Percentiles rank a stretch among this genome's conserved stretches.
Evolutionary conservation across 2,797 vertebrate genomes (phyloP).

Genomic region (Scleropages formosus): DNA sequence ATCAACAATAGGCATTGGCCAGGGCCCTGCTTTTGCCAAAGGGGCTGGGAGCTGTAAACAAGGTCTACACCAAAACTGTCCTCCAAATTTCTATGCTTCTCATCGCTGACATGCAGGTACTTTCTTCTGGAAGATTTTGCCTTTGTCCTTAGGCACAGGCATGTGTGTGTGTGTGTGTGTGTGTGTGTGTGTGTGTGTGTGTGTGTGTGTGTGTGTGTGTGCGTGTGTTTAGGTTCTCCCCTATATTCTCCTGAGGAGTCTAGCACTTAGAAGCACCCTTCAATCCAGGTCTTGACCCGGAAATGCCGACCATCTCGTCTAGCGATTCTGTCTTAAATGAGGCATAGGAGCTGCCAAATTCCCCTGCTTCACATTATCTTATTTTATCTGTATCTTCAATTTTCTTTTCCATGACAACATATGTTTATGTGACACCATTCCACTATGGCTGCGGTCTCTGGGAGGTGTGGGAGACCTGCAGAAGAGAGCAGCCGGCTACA

Average conservation of each 20-base stretch:
- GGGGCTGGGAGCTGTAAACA: slow-evolving; percentile 5
- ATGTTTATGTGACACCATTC: slow-evolving; percentile 57
- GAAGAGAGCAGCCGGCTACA: neutral
- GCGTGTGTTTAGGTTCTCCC: no score
- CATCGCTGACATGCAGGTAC: neutral
- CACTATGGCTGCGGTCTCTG: slow-evolving; percentile 48
- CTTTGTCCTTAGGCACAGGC: neutral
- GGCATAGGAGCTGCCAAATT: slow-evolving; percentile 63
- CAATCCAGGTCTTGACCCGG: slow-evolving; percentile 62
- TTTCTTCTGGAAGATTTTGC: neutral
- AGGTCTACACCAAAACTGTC: slow-evolving; percentile 24
- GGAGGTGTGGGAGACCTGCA: slow-evolving; percentile 28
- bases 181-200: neutral
- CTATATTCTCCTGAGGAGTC: neutral
- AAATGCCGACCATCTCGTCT: slow-evolving; percentile 71
- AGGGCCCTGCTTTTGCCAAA: slow-evolving; percentile 46
- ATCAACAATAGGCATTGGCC: slow-evolving; percentile 50
- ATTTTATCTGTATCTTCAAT: slow-evolving; percentile 60
- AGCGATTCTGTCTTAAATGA: slow-evolving; percentile 76
- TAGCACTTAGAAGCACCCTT: slow-evolving; percentile 33
- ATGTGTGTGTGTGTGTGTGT: neutral
- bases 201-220: slow-evolving; percentile 32
- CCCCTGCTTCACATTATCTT: slow-evolving; percentile 57
- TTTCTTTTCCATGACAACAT: slow-evolving; percentile 66
- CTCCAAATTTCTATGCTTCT: neutral